Base-by-base conservation (phyloP, 1,140 invertebrate genomes). In the Pseudomyrmex pallidus region DNA sequence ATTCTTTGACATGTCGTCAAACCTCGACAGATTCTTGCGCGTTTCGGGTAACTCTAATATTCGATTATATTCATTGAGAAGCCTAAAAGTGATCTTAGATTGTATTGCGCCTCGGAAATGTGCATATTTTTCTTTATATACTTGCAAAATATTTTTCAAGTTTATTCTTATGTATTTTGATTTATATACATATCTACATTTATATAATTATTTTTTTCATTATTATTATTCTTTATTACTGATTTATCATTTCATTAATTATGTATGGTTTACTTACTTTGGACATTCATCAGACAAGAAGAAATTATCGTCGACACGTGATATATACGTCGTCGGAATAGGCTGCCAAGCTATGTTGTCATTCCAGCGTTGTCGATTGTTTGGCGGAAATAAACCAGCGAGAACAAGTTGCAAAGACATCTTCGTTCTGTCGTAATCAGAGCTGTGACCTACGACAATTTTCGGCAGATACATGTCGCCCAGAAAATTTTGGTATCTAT, bases 381-480 rank as follows among this genome's bases (percentile, higher is more conserved):
- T 82, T 35, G 95, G 95, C 20, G 95, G 95, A 74, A 94, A 96
- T 63, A 96, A 84, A 0, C 93, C 95, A 0, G 95, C 94, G 10
- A 96, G 87, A 2, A 95, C 94, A 0, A 95, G 89, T 70, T 95
- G 91, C 0, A 92, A 93, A 2, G 94, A 95, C 95, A 95, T 95
- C 89, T 96, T 95, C 0, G 96, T 96, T 46, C 96, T 92, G 13
- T 94, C 94, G 62, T 93, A 95, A 83, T 95, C 94, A 0, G 95
- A 95, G 0, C 94, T 95, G 0, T 92, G 86, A 8, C 92, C 86
- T 0, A 80, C 84, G 10, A 95, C 92, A 54, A 94, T 91, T 12
- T 94, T 91, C 4, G 93, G 92, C 1, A 94, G 62, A 82, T 95
- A 95, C 1, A 94, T 63, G 0, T 72, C 83, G 2, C 93, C 94